Base-by-base conservation (phyloP, 2,113 vertebrate genomes). In the Clupea harengus region DNA sequence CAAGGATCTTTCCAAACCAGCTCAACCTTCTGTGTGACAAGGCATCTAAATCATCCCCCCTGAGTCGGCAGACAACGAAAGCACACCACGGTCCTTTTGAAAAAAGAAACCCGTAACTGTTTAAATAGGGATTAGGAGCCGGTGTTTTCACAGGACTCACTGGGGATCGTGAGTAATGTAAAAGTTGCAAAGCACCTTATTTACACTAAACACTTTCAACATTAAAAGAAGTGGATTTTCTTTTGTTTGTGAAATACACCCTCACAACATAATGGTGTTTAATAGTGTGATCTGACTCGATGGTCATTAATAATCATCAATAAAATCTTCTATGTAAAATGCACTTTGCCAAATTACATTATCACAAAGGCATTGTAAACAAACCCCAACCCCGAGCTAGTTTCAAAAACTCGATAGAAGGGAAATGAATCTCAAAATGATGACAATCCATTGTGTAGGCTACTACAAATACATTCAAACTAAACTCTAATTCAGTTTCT, bases 1-100 rank as follows among this genome's bases (percentile, higher is more conserved):
- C 54, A 84, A 84, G 81, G 87, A 86, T 84, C 67, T 39, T 32
- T 75, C 67, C 67, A 75, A 75, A 75, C 28, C 67, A 2, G 39
- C 67, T 39, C 67, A 75, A 39, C 67, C 67, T 57, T 13, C 67
- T 75, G 67, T 75, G 67, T 75, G 67, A 75, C 67, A 75, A 75
- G 67, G 67, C 67, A 75, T 75, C 67, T 75, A 75, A 75, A 75
- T 75, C 67, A 75, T 75, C 10, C 28, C 28, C 28, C 11, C 67
- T 75, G 67, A 75, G 28, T 75, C 67, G 39, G 67, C 67, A 75
- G 28, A 75, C 67, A 75, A 75, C 28, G 25, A 75, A 39, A 32
- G 67, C 67, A 75, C 11, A 32, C 67, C 67, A 75, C 32, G 67
- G 11, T 75, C 67, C 67, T 39, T 75, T 75, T 75, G 67, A 75